Evolutionary conservation across 2,113 vertebrate species (phyloP).

Genomic region (Cyanoramphus novaezelandiae): DNA sequence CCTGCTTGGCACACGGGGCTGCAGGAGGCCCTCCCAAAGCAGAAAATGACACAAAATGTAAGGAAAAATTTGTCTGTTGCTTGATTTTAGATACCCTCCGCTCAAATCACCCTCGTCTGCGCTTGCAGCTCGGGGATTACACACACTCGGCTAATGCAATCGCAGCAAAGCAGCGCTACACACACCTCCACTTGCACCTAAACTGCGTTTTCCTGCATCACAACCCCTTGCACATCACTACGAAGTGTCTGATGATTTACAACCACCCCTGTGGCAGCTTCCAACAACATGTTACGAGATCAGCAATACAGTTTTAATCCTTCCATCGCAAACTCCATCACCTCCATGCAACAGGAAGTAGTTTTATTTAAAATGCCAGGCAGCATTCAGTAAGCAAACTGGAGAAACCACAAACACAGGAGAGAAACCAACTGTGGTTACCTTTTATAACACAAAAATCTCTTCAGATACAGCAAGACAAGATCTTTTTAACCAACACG

Average conservation of each 20-base stretch:
- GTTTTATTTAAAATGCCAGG: not conserved
- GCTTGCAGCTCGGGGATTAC: not conserved
- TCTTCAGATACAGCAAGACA: not conserved
- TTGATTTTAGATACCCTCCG: not conserved
- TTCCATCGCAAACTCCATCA: not conserved
- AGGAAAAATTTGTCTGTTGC: not conserved
- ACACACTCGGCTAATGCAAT: fast-evolving
- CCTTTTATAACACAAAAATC: not conserved
- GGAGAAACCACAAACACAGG: not conserved
- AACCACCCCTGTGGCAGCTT: not conserved
- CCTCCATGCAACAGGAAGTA: not conserved
- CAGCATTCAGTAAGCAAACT: not conserved
- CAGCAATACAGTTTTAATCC: not conserved
- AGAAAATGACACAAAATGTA: not conserved
- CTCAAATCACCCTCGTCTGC: fast-evolving
- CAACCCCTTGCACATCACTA: not conserved
- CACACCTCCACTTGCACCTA: fast-evolving
- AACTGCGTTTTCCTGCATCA: fast-evolving
- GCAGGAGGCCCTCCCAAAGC: not conserved
- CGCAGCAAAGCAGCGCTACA: fast-evolving
- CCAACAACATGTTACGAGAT: fast-evolving
- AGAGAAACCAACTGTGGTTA: not conserved
- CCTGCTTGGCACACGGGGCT: not conserved
- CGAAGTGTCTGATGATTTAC: fast-evolving
- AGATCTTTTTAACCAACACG: not conserved